Base-by-base conservation (phyloP, 2,797 vertebrate genomes). In the Neosilurus mollespiculum region DNA sequence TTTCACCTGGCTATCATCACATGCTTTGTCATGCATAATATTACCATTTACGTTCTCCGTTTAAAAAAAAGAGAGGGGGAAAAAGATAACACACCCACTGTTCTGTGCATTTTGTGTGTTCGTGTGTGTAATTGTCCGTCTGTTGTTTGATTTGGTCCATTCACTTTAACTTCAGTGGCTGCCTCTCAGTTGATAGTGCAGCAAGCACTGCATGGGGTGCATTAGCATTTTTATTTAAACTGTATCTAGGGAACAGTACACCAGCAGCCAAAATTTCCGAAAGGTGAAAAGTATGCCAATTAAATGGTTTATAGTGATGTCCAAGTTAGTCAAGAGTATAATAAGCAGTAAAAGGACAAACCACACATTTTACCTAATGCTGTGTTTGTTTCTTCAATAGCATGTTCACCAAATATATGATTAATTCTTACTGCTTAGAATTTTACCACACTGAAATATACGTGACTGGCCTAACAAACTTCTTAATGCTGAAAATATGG, bases 181-280 rank as follows among this genome's bases (percentile, higher is more conserved):
- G 93, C 87, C 84, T 93, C 90, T 91, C 84, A 91, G 92, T 91
- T 93, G 93, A 94, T 95, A 94, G 91, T 90, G 83, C 87, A 88
- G 90, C 88, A 90, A 91, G 86, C 90, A 1, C 92, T 87, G 81
- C 91, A 90, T 90, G 91, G 91, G 93, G 92, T 65, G 82, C 86
- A 93, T 94, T 93, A 93, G 93, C 92, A 93, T 92, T 93, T 86
- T 86, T 91, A 88, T 92, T 93, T 92, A 88, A 88, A 88, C 90
- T 71, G 86, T 80, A 90, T 83, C 88, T 92, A 81, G 65, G 88
- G 76, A 92, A 93, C 92, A 91, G 91, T 95, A 93, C 92, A 93
- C 91, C 90, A 89, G 91, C 85, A 83, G 89, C 88, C 87, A 89
- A 87, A 91, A 94, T 92, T 85, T 72, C 86, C 81, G 85, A 90